Evolutionary conservation across 2,797 vertebrate species (phyloP).

Genomic region (Menidia menidia): DNA sequence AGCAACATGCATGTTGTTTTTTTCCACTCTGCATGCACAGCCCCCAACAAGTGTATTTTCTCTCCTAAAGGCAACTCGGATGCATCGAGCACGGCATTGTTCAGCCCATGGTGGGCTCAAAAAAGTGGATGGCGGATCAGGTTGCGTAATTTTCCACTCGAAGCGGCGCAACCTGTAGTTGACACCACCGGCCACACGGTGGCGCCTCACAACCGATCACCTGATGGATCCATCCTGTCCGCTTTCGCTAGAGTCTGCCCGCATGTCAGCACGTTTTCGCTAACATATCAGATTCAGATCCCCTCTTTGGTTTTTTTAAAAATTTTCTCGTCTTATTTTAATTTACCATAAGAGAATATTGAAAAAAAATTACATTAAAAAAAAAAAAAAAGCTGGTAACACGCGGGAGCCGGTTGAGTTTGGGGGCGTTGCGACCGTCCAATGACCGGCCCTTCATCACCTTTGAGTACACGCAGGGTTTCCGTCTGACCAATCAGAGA

Average conservation of each 20-base stretch:
- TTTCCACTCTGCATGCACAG: neutral
- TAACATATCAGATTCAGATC: no score
- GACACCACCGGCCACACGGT: slow-evolving; percentile 26
- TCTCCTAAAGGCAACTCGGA: neutral
- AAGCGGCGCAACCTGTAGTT: neutral
- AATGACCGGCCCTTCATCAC: slow-evolving; percentile 56
- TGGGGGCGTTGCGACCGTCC: slow-evolving; percentile 61
- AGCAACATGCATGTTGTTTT: neutral
- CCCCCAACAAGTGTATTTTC: no score
- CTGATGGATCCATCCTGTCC: slow-evolving; percentile 14
- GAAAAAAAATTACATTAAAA: neutral
- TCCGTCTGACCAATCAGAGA: slow-evolving; percentile 74
- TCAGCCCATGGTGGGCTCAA: no score
- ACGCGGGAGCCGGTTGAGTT: slow-evolving; percentile 17
- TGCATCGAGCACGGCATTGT: neutral
- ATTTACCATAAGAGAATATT: no score
- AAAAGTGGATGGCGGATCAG: no score
- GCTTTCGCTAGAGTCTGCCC: neutral
- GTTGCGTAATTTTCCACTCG: slow-evolving; percentile 54
- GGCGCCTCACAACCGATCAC: slow-evolving; percentile 22
- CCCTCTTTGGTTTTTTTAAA: neutral
- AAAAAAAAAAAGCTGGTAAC: neutral
- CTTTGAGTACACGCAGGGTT: neutral
- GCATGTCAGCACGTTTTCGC: neutral
- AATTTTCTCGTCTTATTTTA: no score